phyloP scores from a whole-genome alignment of 1,140 invertebrate genomes.

The Drosophila equinoxialis region DNA sequence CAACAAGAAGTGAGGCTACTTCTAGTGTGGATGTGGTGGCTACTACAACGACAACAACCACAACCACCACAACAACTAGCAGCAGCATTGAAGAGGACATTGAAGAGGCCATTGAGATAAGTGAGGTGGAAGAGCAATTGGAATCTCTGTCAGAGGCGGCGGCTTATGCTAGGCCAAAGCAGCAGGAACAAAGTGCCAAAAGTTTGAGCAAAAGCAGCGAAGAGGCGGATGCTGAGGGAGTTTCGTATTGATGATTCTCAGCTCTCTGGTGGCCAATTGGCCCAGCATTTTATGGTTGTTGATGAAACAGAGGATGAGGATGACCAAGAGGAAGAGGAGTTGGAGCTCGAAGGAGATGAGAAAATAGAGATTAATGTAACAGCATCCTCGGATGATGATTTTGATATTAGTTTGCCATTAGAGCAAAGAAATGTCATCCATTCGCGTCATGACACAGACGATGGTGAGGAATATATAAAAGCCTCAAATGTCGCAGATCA shows the following conservation, averaged over 20 bases:
- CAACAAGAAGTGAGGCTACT: slow-evolving; percentile 42
- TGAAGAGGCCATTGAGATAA: slow-evolving; percentile 76
- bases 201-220: slow-evolving; percentile 39
- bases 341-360: slow-evolving; percentile 15
- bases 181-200: slow-evolving; percentile 59
- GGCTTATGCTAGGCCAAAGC: slow-evolving; percentile 30
- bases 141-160: slow-evolving; percentile 56
- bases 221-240: slow-evolving; percentile 40
- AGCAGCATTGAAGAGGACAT: slow-evolving; percentile 82
- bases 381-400: slow-evolving; percentile 54
- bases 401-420: slow-evolving; percentile 65
- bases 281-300: slow-evolving; percentile 69
- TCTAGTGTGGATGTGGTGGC: slow-evolving; percentile 46
- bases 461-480: slow-evolving; percentile 11
- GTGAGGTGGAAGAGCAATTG: slow-evolving; percentile 64
- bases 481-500: slow-evolving; percentile 18
- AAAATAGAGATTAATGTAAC: slow-evolving; percentile 30
- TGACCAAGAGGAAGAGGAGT: slow-evolving; percentile 49
- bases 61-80: slow-evolving; percentile 49
- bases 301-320: slow-evolving; percentile 48
- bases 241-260: slow-evolving; percentile 76
- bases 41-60: slow-evolving; percentile 41
- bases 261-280: slow-evolving; percentile 71
- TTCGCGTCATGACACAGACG: slow-evolving; percentile 57
- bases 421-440: slow-evolving; percentile 48